phyloP scores from a whole-genome alignment of 1,140 invertebrate species.

The Dinoponera quadriceps region DNA sequence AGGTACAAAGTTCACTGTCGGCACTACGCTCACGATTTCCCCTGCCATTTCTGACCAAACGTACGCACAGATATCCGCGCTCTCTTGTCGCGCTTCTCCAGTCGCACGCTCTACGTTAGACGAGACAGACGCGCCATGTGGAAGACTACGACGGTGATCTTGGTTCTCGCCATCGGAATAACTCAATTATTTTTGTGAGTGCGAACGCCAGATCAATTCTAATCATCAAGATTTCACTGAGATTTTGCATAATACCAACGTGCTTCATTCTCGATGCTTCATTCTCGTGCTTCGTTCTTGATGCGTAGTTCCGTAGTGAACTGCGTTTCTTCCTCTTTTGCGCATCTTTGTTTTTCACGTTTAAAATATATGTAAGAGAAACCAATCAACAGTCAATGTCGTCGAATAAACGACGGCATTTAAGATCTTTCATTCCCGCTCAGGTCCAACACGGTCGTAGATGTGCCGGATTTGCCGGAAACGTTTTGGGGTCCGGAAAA shows the following conservation, averaged over 20 bases:
- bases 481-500: conserved; percentile 85
- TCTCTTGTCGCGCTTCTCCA: not conserved
- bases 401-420: not conserved
- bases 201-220: not conserved
- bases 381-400: not conserved
- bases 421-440: not conserved
- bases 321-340: not conserved
- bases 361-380: not conserved
- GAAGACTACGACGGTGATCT: conserved; percentile 57
- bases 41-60: too few relatives aligned
- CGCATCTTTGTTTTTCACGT: not conserved
- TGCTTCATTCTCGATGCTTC: not conserved
- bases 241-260: not conserved
- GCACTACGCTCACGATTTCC: too few relatives aligned
- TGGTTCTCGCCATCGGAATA: conserved; percentile 45
- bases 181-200: conserved; percentile 57
- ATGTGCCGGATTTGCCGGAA: conserved; percentile 72
- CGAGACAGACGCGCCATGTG: conserved; percentile 52
- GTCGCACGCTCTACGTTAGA: conserved; percentile 1
- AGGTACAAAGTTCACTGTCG: too few relatives aligned
- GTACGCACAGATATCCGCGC: too few relatives aligned
- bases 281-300: too few relatives aligned
- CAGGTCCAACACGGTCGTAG: not conserved
- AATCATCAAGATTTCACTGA: not conserved
- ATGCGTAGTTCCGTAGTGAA: not conserved